A percentile compares a stretch with the other conserved stretches of the same genome.
Conservation (phyloP, 2,113 vertebrate species). For the Leptocoma aspasia region DNA sequence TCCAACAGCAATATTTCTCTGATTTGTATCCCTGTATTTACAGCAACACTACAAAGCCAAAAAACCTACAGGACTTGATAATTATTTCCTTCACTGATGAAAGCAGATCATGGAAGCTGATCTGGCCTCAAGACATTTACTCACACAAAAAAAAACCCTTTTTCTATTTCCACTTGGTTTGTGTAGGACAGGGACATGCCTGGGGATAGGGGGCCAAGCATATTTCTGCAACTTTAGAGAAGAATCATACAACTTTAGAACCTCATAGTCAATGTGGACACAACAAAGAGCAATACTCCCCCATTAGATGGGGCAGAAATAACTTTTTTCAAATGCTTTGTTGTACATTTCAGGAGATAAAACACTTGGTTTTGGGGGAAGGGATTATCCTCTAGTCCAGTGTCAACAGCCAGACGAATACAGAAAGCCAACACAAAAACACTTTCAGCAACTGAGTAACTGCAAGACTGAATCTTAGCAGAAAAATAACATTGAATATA, state of each 20-base stretch:
- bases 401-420: neutral
- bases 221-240: neutral
- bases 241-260: neutral
- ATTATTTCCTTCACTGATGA: neutral
- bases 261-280: neutral
- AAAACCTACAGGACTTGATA: fast-evolving
- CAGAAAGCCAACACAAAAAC: neutral
- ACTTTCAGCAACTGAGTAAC: neutral
- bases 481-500: neutral
- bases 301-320: neutral
- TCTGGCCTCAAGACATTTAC: neutral
- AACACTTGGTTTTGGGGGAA: neutral
- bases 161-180: neutral
- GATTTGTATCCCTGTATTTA: neutral
- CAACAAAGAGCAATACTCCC: neutral
- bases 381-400: neutral
- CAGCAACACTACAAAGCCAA: neutral
- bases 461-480: neutral
- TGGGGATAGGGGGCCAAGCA: neutral
- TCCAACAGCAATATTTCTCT: neutral
- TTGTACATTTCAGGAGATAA: neutral
- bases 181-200: neutral
- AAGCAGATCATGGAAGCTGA: neutral
- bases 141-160: neutral
- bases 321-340: neutral